Evolutionary conservation across 2,888 invertebrate genomes (phyloP).

Genomic region (Atrina japonica): DNA sequence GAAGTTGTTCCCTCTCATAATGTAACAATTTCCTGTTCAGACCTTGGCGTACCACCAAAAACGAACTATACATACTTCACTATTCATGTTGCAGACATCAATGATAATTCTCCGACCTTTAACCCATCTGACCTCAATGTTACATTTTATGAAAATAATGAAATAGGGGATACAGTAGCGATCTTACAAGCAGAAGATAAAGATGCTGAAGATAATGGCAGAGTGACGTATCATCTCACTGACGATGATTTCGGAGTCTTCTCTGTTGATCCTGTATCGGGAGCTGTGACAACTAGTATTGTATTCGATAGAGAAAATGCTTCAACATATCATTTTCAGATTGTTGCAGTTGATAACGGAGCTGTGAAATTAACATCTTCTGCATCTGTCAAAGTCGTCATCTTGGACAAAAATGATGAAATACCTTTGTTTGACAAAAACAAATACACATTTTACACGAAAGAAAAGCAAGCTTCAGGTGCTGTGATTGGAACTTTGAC

Average conservation of each 20-base stretch:
- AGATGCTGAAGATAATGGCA: slow-evolving; percentile 66
- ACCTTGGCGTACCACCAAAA: slow-evolving; percentile 67
- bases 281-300: slow-evolving; percentile 62
- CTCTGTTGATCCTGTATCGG: slow-evolving; percentile 62
- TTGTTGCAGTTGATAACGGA: slow-evolving; percentile 67
- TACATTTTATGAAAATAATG: slow-evolving; percentile 71
- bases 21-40: slow-evolving; percentile 69
- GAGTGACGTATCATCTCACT: slow-evolving; percentile 52
- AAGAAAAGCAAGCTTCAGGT: slow-evolving; percentile 57
- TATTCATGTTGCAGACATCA: slow-evolving; percentile 71
- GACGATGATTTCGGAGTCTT: slow-evolving; percentile 44
- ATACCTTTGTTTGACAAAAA: slow-evolving; percentile 58
- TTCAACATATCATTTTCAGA: slow-evolving; percentile 56
- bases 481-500: slow-evolving; percentile 62
- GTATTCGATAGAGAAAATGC: slow-evolving; percentile 67
- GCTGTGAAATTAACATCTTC: slow-evolving; percentile 48
- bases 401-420: slow-evolving; percentile 70
- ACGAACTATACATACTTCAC: slow-evolving; percentile 59
- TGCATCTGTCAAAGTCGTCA: slow-evolving; percentile 63
- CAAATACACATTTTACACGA: slow-evolving; percentile 55
- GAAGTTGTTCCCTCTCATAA: slow-evolving; percentile 65
- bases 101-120: slow-evolving; percentile 75
- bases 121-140: slow-evolving; percentile 58
- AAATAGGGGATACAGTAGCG: slow-evolving; percentile 61
- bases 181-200: slow-evolving; percentile 69